Conservation (phyloP, 2,797 vertebrate species). For the Sebastes dallii region DNA sequence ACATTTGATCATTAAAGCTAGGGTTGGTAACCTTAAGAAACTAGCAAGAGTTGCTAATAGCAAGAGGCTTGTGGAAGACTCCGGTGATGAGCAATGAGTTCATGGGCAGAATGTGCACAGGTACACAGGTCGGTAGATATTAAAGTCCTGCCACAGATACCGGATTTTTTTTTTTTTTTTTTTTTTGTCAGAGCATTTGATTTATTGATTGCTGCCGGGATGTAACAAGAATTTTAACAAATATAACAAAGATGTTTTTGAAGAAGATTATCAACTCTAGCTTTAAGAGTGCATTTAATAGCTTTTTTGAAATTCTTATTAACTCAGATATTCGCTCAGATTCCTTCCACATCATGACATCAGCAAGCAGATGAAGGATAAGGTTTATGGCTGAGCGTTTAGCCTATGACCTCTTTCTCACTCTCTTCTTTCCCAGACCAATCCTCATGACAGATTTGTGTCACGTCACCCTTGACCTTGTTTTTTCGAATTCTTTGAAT, state of each 20-base stretch:
- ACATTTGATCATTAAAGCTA: too few species aligned
- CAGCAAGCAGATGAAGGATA: conserved; percentile 7
- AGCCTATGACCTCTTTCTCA: conserved; percentile 12
- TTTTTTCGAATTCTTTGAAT: conserved; percentile 10
- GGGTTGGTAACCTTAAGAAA: too few species aligned
- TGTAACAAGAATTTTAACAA: neutral
- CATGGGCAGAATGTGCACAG: too few species aligned
- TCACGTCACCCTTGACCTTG: neutral
- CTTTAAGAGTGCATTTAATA: neutral
- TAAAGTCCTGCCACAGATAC: neutral
- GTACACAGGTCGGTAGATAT: too few species aligned
- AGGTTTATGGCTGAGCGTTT: conserved; percentile 22
- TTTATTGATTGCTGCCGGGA: neutral
- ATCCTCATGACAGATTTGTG: neutral
- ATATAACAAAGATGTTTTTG: neutral
- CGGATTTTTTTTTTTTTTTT: too few species aligned
- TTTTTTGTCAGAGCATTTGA: neutral
- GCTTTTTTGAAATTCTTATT: neutral
- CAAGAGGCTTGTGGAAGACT: too few species aligned
- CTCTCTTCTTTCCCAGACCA: neutral
- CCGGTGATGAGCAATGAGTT: too few species aligned
- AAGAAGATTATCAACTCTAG: neutral
- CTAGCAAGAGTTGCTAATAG: too few species aligned
- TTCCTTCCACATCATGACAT: conserved; percentile 25
- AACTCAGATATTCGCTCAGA: neutral